phyloP scores from a whole-genome alignment of 1,140 invertebrate species.

The Cyclargus thomasi region DNA sequence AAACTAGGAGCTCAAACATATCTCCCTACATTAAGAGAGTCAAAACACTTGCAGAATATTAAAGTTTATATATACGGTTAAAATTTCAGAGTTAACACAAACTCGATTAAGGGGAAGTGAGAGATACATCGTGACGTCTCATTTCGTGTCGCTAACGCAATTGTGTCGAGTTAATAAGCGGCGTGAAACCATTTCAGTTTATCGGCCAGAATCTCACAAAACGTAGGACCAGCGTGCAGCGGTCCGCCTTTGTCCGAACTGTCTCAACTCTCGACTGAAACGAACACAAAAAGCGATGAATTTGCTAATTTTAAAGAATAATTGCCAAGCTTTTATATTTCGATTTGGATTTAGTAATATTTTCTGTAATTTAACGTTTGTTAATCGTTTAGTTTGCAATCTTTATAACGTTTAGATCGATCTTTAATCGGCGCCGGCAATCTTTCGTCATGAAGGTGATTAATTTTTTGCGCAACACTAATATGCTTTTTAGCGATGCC shows the following conservation, averaged over 20 bases:
- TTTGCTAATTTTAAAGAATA: background rate
- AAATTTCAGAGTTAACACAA: background rate
- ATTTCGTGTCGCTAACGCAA: background rate
- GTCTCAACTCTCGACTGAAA: background rate
- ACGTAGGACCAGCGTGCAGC: background rate
- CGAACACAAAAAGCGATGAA: background rate
- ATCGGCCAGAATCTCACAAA: background rate
- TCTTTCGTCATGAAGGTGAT: background rate
- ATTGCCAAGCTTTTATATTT: background rate
- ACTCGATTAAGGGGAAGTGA: background rate
- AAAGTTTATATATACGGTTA: too few species aligned
- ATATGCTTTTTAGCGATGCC: background rate
- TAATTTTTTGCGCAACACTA: conserved; percentile 4
- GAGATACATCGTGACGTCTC: background rate
- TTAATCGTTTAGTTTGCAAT: background rate
- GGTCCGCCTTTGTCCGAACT: background rate
- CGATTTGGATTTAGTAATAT: background rate
- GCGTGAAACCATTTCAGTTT: background rate
- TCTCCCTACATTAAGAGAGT: too few species aligned
- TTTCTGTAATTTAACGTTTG: background rate
- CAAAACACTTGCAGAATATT: too few species aligned
- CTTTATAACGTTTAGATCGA: background rate
- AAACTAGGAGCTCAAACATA: too few species aligned
- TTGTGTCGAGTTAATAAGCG: background rate
- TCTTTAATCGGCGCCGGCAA: background rate